phyloP scores from a whole-genome alignment of 2,888 invertebrate genomes.

The Dicycla oo region DNA sequence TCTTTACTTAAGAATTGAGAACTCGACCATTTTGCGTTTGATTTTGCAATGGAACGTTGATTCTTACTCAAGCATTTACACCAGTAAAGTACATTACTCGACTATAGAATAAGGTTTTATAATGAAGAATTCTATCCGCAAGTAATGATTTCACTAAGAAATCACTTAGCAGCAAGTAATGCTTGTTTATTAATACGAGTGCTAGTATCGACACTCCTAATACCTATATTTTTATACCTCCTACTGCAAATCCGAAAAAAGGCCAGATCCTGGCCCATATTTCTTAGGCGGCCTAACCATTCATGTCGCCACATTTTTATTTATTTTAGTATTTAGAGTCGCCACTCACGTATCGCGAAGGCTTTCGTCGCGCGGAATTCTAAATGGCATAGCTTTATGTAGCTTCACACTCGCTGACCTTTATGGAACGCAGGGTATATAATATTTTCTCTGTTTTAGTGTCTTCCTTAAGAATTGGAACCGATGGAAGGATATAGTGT shows the following conservation, averaged over 20 bases:
- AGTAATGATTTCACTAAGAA: no score
- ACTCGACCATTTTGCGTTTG: no score
- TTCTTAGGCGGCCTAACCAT: constrained; percentile 9
- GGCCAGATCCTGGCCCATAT: constrained; percentile 7
- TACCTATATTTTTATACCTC: background rate
- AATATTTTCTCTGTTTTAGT: no score
- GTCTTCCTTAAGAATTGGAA: background rate
- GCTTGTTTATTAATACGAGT: no score
- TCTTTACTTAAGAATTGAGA: no score
- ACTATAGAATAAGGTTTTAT: no score
- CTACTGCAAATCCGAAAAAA: constrained; percentile 15
- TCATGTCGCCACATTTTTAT: constrained; percentile 28
- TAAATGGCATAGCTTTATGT: constrained; percentile 8
- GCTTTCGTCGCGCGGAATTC: constrained; percentile 17
- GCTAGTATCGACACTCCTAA: no score
- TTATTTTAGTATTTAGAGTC: constrained; percentile 28
- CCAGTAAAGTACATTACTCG: no score
- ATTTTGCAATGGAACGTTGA: no score
- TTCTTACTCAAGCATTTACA: no score
- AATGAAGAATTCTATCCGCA: no score
- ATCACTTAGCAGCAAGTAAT: no score
- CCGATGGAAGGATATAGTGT: background rate
- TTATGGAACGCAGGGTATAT: background rate
- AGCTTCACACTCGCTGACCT: background rate
- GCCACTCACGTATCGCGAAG: constrained; percentile 13